Percentiles rank a stretch among this genome's conserved stretches.
Evolutionary conservation across 2,113 vertebrate genomes (phyloP).

Genomic region (Psilopsiagon aurifrons): DNA sequence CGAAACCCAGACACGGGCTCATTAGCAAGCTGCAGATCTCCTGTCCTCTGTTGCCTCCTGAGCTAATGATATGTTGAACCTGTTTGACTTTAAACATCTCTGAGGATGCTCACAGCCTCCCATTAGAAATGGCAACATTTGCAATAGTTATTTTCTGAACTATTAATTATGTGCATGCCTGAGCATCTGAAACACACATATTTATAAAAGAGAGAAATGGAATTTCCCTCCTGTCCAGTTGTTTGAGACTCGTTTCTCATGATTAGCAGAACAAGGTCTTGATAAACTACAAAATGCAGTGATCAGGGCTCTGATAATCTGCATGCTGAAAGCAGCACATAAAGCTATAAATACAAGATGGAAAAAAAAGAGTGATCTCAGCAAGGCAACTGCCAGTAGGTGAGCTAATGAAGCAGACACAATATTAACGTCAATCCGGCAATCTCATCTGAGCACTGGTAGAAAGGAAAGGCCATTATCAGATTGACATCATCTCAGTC

Average conservation of each 20-base stretch:
- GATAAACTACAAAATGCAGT: background rate
- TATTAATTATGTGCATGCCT: background rate
- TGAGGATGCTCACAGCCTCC: background rate
- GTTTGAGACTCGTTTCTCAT: background rate
- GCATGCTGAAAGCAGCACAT: conserved; percentile 5
- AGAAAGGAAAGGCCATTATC: background rate
- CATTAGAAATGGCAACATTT: background rate
- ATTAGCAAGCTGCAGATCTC: background rate
- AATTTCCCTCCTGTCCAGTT: background rate
- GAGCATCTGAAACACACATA: background rate
- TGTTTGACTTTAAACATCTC: background rate
- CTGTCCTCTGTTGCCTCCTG: background rate
- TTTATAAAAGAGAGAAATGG: background rate
- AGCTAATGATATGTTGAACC: background rate
- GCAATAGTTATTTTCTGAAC: background rate
- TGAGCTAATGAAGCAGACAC: conserved; percentile 60
- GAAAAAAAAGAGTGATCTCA: conserved; percentile 70
- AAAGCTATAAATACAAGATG: conserved; percentile 51
- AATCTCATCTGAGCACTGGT: background rate
- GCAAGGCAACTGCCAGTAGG: conserved; percentile 61
- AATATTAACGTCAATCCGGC: conserved; percentile 13
- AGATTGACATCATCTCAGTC: background rate
- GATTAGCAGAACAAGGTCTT: conserved; percentile 6
- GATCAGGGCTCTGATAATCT: conserved; percentile 12
- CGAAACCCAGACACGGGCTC: background rate